phyloP scores from a whole-genome alignment of 1,140 invertebrate species.

The Drosophila sproati region DNA sequence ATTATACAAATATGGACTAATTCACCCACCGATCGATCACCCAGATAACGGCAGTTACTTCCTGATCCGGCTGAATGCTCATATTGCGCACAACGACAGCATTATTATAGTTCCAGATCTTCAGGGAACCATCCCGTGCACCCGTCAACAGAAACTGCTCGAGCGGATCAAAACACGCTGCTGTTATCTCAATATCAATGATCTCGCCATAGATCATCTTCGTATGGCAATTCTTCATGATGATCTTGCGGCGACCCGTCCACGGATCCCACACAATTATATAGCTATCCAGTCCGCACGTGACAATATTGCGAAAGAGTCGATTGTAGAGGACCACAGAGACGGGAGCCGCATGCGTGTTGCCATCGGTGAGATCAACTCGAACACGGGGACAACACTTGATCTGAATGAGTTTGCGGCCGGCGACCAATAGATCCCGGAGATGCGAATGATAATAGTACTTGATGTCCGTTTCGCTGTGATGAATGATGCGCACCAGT shows the following conservation, averaged over 20 bases:
- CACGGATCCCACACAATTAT: slow-evolving; percentile 91
- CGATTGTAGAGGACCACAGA: slow-evolving; percentile 89
- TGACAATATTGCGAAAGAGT: slow-evolving; percentile 88
- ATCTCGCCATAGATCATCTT: slow-evolving; percentile 86
- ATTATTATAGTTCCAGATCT: slow-evolving; percentile 93
- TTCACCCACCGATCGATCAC: slow-evolving; percentile 85
- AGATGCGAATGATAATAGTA: slow-evolving; percentile 87
- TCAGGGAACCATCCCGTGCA: slow-evolving; percentile 88
- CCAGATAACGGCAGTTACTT: slow-evolving; percentile 87
- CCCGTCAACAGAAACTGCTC: slow-evolving; percentile 89
- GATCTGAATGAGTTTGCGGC: slow-evolving; percentile 87
- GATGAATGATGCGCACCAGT: slow-evolving; percentile 86
- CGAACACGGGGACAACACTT: slow-evolving; percentile 87
- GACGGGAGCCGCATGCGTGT: slow-evolving; percentile 88
- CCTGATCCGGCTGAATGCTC: slow-evolving; percentile 87
- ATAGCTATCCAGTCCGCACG: slow-evolving; percentile 89
- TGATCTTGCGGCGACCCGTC: slow-evolving; percentile 86
- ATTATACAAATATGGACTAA: not conserved
- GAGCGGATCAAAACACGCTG: slow-evolving; percentile 90
- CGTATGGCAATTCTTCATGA: slow-evolving; percentile 88
- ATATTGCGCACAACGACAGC: slow-evolving; percentile 88
- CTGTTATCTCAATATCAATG: slow-evolving; percentile 90
- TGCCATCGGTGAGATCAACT: slow-evolving; percentile 88
- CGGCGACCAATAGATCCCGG: slow-evolving; percentile 88
- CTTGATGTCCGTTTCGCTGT: slow-evolving; percentile 86